A percentile compares a stretch with the other conserved stretches of the same genome.
phyloP scores from a whole-genome alignment of 2,797 vertebrate species.

The Pseudochirops cupreus region DNA sequence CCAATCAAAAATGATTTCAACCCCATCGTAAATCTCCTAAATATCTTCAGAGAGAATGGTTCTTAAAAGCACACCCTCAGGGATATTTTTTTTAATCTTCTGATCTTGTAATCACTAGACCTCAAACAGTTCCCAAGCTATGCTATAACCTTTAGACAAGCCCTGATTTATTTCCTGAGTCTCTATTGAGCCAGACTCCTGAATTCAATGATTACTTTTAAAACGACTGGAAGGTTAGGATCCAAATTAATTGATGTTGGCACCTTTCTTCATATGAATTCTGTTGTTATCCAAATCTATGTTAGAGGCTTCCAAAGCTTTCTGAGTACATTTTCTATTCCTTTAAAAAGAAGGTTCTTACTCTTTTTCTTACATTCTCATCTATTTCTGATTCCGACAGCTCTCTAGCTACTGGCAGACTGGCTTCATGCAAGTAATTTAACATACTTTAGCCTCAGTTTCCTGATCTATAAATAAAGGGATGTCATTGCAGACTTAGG shows the following conservation, averaged over 20 bases:
- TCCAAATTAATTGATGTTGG: slow-evolving; percentile 41
- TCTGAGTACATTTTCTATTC: not conserved
- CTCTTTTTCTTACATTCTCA: slow-evolving; percentile 32
- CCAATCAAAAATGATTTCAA: slow-evolving; percentile 67
- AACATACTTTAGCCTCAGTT: not conserved
- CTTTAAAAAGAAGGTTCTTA: slow-evolving; percentile 42
- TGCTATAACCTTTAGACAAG: slow-evolving; percentile 75
- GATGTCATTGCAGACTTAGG: not conserved
- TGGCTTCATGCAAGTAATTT: not conserved
- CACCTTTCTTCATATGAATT: slow-evolving; percentile 49
- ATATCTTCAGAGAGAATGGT: slow-evolving; percentile 55
- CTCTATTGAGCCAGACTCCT: slow-evolving; percentile 53
- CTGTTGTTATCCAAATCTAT: slow-evolving; percentile 39
- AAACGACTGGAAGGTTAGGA: slow-evolving; percentile 38
- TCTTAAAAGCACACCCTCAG: slow-evolving; percentile 45
- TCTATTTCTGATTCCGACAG: slow-evolving; percentile 8
- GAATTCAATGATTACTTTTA: slow-evolving; percentile 62
- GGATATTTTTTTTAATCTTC: slow-evolving; percentile 75
- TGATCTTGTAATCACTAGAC: slow-evolving; percentile 74
- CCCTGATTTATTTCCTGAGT: slow-evolving; percentile 74
- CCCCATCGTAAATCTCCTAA: slow-evolving; percentile 60
- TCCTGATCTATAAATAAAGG: not conserved
- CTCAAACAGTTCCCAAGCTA: slow-evolving; percentile 73
- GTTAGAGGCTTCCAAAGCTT: slow-evolving; percentile 21
- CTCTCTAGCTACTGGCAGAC: not conserved